Base-by-base conservation (phyloP, 2,797 vertebrate species). In the Parotocinclus haroldoi region DNA sequence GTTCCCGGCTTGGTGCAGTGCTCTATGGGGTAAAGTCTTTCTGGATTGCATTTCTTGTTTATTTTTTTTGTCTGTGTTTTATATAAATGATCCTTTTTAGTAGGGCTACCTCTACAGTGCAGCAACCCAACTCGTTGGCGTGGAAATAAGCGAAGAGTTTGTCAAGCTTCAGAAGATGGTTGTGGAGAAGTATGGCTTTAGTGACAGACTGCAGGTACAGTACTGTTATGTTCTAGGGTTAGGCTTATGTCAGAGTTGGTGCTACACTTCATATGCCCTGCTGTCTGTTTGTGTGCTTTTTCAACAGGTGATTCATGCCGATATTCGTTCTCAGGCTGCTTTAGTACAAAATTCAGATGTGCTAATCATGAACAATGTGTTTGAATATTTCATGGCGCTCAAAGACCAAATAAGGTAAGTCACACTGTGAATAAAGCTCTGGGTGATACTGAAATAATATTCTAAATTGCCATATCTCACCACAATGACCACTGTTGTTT, bases 341-440 rank as follows among this genome's bases (percentile, higher is more conserved):
- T 88, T 98, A 77, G 87, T 98, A 76, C 90, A 93, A 76, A 87
- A 83, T 48, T 81, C 94, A 40, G 94, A 98, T 69, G 88, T 96
- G 75, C 78, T 98, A 76, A 80, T 96, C 77, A 93, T 98, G 93
- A 98, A 98, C 90, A 97, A 98, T 60, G 94, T 98, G 63, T 98
- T 97, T 38, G 93, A 98, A 86, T 98, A 92, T 82, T 98, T 98
- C 80, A 88, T 98, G 88, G 89, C 94, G 76, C 87, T 86, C 67
- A 74, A 63, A 65, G 86, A 94, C 74, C 94, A 96, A 83, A 76
- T 87, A 78, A 93, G 91, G 96, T 96, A 88, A 76, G 79, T 75
- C 73, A 14, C 36, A 37, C 6, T 39, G 8, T 1, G 36, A 12
- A 46, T 56, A 48, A 36, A 40, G 2, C 49, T 63, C 11, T 19